phyloP scores from a whole-genome alignment of 2,888 invertebrate genomes.

The Morpho deidamia region DNA sequence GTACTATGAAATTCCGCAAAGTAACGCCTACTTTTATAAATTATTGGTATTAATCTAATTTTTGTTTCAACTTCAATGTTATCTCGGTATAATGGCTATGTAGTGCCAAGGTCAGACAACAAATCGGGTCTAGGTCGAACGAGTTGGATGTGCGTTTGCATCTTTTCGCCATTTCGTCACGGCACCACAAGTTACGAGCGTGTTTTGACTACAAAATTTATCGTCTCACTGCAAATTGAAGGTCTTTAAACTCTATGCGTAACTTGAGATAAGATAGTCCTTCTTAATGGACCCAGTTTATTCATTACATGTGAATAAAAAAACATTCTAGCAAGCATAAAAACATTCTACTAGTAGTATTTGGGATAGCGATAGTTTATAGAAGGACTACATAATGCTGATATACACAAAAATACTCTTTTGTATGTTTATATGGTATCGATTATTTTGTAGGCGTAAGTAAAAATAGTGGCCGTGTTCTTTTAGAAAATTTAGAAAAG shows the following conservation, averaged over 20 bases:
- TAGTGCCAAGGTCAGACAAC: conserved; percentile 17
- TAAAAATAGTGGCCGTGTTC: conserved; percentile 2
- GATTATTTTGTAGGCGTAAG: neutral
- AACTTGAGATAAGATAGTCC: too few relatives aligned
- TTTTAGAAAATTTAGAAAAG: conserved; percentile 4
- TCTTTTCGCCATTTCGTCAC: conserved; percentile 24
- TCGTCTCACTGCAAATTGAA: neutral
- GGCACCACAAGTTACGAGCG: conserved; percentile 15
- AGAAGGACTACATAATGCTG: too few relatives aligned
- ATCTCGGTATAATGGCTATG: neutral
- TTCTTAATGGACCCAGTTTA: too few relatives aligned
- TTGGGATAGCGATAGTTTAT: too few relatives aligned
- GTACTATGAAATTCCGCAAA: too few relatives aligned
- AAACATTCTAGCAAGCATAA: too few relatives aligned
- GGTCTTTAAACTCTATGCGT: neutral
- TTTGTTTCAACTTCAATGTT: neutral
- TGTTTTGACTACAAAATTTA: conserved; percentile 11
- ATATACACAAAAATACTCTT: too few relatives aligned
- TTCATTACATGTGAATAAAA: too few relatives aligned
- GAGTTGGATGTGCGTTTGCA: conserved; percentile 26
- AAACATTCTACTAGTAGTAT: too few relatives aligned
- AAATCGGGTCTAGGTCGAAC: conserved; percentile 33
- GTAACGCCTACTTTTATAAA: too few relatives aligned
- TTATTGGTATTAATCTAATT: neutral
- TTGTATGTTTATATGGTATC: neutral